Conservation (phyloP, 1,140 invertebrate genomes). For the Musca domestica region DNA sequence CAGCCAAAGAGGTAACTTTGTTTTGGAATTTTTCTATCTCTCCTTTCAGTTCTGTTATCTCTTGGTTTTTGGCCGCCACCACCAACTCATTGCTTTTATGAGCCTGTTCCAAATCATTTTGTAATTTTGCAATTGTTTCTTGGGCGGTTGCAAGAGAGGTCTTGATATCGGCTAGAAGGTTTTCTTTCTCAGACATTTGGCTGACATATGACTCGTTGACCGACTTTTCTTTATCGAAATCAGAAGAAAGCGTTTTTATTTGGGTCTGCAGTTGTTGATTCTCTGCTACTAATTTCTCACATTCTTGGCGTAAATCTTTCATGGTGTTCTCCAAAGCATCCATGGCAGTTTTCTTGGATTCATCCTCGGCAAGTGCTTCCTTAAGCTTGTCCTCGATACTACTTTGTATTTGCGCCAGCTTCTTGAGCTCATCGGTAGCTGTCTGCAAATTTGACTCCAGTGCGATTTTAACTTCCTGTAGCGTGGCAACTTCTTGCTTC, state of each 20-base stretch:
- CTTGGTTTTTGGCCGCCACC: conserved; percentile 1
- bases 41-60: neutral
- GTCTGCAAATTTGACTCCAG: conserved; percentile 50
- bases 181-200: conserved; percentile 7
- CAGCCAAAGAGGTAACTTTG: conserved; percentile 1
- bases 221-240: neutral
- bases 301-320: conserved; percentile 18
- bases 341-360: neutral
- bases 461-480: conserved; percentile 42
- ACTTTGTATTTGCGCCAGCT: conserved; percentile 52
- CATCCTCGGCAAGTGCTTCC: conserved; percentile 57
- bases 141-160: neutral
- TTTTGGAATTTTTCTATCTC: conserved; percentile 2
- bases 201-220: neutral
- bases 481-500: conserved; percentile 3
- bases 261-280: conserved; percentile 8
- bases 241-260: neutral
- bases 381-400: conserved; percentile 78
- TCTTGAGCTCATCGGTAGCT: conserved; percentile 39
- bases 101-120: conserved; percentile 6
- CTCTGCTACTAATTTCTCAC: conserved; percentile 1
- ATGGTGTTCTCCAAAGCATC: neutral
- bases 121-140: conserved; percentile 1
- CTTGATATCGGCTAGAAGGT: neutral
- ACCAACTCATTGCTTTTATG: neutral